These are phyloP conservation scores for Microplitis demolitor DNA, from an alignment of 1,140 invertebrate genomes.

Conservation along the genomic window DNA sequence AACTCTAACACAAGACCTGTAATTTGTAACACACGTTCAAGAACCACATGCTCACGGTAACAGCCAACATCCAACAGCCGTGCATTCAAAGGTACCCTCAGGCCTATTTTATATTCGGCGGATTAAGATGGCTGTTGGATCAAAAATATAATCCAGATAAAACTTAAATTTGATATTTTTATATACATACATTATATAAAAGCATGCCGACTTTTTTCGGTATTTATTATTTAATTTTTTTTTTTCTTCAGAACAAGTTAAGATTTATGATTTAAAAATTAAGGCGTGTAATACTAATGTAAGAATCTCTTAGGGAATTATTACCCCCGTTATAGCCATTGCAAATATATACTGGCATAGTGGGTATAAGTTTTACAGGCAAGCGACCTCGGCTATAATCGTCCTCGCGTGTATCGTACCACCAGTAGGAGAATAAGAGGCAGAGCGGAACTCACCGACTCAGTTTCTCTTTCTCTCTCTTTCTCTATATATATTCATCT, in stretches of 20 bases:
- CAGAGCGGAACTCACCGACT: background rate
- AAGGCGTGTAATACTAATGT: no score
- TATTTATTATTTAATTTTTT: no score
- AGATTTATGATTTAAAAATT: no score
- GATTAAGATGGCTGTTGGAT: slow-evolving; percentile 20
- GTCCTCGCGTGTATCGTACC: slow-evolving; percentile 50
- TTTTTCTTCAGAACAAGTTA: no score
- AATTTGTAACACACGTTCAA: slow-evolving; percentile 27
- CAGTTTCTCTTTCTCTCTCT: background rate
- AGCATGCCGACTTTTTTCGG: no score
- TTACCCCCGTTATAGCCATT: background rate
- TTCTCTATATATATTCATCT: background rate
- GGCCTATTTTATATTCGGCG: slow-evolving; percentile 7
- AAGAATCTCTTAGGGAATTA: background rate
- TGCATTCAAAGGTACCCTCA: slow-evolving; percentile 6
- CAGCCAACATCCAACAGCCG: slow-evolving; percentile 3
- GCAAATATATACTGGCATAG: no score
- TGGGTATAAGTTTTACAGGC: background rate
- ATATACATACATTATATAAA: no score
- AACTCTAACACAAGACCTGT: slow-evolving; percentile 20
- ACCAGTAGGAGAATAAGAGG: slow-evolving; percentile 48
- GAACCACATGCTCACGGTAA: slow-evolving; percentile 15
- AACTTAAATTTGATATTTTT: background rate
- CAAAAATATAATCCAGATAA: slow-evolving; percentile 1
- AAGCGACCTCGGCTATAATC: slow-evolving; percentile 45